Base-by-base conservation (phyloP, 1,140 invertebrate species). In the Melipona quadrifasciata region DNA sequence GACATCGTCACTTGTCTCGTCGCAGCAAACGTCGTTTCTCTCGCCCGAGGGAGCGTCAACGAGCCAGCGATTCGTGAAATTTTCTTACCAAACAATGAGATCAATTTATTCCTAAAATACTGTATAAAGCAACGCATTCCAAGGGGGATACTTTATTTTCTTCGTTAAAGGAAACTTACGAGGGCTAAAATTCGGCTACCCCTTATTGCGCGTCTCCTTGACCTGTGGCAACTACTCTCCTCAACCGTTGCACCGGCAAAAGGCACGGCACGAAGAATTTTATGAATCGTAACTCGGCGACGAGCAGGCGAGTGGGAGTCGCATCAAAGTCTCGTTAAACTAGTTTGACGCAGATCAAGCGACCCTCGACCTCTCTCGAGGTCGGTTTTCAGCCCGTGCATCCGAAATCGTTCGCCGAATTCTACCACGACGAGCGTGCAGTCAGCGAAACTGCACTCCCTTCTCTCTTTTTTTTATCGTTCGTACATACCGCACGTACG, bases 311-410 rank as follows among this genome's bases (percentile, higher is more conserved):
- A 27, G 71, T n/a, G n/a, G 71, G 47, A 39, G 71, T 51, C 24
- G 71, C 71, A 72, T 72, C 71, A 76, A 76, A 34, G 31, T 76
- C 74, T 76, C 74, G 74, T 76, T 76, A 76, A 76, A 76, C 74
- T 76, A 76, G 74, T 76, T 76, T 76, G 31, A 76, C 74, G 74
- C 31, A 27, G 34, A 76, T 76, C 55, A 57, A n/a, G 31, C 72
- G 24, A 74, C 53, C 53, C 55, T 53, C 53, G 72, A 70, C 31
- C 57, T 76, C 55, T 53, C 21, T 19, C 16, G 68, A 61, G 58
- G 5, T 17, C 24, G 4, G 34, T 39, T 24, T 39, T 12, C 31
- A 27, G 31, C 16, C 1, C 39, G 24, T 24, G 53, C 55, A 34
- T 75, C 5, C 53, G 27, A 14, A n/a, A 24, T 1, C 8, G 39